Base-by-base conservation (phyloP, 2,113 vertebrate genomes). In the Danionella cerebrum region DNA sequence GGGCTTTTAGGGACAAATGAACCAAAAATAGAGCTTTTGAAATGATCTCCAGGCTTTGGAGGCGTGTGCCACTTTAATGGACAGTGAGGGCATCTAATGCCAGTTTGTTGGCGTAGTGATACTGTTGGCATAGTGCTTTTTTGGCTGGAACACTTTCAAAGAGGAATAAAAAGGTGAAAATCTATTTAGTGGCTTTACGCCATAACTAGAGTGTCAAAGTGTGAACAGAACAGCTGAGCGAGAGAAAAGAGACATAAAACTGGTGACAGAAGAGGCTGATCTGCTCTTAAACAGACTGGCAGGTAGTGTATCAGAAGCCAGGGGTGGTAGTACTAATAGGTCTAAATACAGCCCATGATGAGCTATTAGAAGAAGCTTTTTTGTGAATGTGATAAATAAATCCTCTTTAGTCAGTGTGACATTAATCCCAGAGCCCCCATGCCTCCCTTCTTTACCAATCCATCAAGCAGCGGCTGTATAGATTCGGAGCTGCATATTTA, bases 361-460 rank as follows among this genome's bases (percentile, higher is more conserved):
- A 67, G 70, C 75, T 74, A 78, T 76, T 76, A 74, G 68, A 65
- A 63, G 57, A 64, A 63, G 66, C 63, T 58, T 78, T n/a, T 75
- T 74, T 74, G 60, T 70, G 70, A 70, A 78, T 60, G 70, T 76
- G 68, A 77, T 70, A 77, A 76, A 79, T 72, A 74, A 76, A 73
- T 77, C 75, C 75, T 74, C 72, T 79, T 76, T 71, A 76, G 59
- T 51, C 76, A 66, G 59, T 57, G 62, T 69, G 67, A 72, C 67
- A 71, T 67, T 81, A 77, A 78, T 78, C 75, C 79, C 68, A 70
- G 59, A 63, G 63, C 63, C 71, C 71, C 69, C 48, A 62, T 69
- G 73, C 73, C 73, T 71, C 51, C 44, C 63, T 75, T 76, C 58
- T 58, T 62, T 38, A 52, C 65, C 65, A 71, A 79, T 72, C 75